phyloP scores from a whole-genome alignment of 2,888 invertebrate species.

The Oscheius sp. region DNA sequence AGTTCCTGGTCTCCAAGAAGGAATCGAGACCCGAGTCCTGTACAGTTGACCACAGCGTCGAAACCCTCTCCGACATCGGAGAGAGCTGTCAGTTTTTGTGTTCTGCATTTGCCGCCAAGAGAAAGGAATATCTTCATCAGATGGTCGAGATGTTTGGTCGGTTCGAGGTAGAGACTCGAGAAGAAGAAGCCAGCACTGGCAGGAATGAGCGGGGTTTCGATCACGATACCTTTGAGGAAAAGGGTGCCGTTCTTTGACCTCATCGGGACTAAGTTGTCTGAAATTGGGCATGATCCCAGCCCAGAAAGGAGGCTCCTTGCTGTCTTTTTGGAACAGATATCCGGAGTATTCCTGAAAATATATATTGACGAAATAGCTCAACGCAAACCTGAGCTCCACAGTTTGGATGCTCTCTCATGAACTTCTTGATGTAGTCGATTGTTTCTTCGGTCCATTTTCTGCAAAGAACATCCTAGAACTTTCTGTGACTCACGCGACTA shows the following conservation, averaged over 20 bases:
- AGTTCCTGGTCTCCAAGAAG: slow-evolving; percentile 79
- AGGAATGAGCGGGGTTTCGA: neutral
- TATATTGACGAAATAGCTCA: neutral
- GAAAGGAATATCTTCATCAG: slow-evolving; percentile 42
- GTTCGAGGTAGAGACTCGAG: slow-evolving; percentile 55
- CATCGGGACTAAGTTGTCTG: slow-evolving; percentile 20
- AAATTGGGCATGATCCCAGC: slow-evolving; percentile 46
- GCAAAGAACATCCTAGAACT: neutral
- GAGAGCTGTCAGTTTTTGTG: slow-evolving; percentile 35
- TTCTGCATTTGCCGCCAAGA: slow-evolving; percentile 44
- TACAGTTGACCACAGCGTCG: slow-evolving; percentile 83
- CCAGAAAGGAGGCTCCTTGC: slow-evolving; percentile 37
- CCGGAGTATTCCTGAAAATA: slow-evolving; percentile 45
- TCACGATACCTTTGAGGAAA: slow-evolving; percentile 27
- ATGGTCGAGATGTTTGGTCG: slow-evolving; percentile 49
- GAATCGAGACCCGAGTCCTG: slow-evolving; percentile 81
- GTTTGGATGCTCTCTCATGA: slow-evolving; percentile 33
- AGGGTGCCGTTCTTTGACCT: slow-evolving; percentile 22
- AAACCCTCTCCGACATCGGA: slow-evolving; percentile 37
- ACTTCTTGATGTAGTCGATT: slow-evolving; percentile 6
- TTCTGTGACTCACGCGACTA: neutral
- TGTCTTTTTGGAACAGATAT: slow-evolving; percentile 34
- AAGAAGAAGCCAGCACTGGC: slow-evolving; percentile 52
- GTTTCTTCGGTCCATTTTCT: slow-evolving; percentile 26
- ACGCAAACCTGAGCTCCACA: slow-evolving; percentile 28